Percentiles rank a stretch among this genome's conserved stretches.
These are phyloP conservation scores for Spea hammondii DNA, from an alignment of 2,797 vertebrate species.

Conservation along the genomic window DNA sequence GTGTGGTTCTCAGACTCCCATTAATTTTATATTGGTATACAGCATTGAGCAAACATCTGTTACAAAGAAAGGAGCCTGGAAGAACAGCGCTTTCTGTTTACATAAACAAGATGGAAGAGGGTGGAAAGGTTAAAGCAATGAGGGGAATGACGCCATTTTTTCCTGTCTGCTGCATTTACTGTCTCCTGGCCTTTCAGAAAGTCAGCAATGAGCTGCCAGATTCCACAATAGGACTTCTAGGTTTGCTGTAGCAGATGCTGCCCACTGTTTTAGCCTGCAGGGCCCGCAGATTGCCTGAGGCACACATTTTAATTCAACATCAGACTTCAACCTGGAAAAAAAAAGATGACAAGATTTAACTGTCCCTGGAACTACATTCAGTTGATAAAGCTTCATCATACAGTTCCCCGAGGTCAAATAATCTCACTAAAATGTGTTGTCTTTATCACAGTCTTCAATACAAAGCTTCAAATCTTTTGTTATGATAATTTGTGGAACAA, in stretches of 20 bases:
- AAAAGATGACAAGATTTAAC: constrained; percentile 64
- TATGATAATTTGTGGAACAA: constrained; percentile 43
- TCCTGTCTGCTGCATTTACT: constrained; percentile 48
- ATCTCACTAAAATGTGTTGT: constrained; percentile 51
- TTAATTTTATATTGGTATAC: neutral
- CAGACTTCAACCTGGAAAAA: constrained; percentile 66
- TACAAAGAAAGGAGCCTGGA: neutral
- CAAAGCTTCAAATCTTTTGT: constrained; percentile 44
- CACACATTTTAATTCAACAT: constrained; percentile 80
- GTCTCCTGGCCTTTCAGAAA: constrained; percentile 49
- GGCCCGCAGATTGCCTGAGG: constrained; percentile 84
- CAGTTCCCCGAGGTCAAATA: constrained; percentile 46
- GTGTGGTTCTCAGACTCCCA: neutral
- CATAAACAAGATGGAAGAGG: constrained; percentile 26
- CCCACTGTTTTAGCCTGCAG: constrained; percentile 69
- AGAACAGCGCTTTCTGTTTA: neutral
- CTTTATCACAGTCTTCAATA: constrained; percentile 42
- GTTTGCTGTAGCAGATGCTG: constrained; percentile 79
- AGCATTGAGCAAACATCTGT: constrained; percentile 14
- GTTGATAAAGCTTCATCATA: constrained; percentile 46
- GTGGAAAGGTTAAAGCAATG: constrained; percentile 21
- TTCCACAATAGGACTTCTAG: constrained; percentile 60
- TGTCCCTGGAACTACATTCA: constrained; percentile 46
- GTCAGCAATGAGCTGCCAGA: constrained; percentile 57
- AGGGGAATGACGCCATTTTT: constrained; percentile 27